Base-by-base conservation (phyloP, 2,797 vertebrate species). In the Acanthis flammea region DNA sequence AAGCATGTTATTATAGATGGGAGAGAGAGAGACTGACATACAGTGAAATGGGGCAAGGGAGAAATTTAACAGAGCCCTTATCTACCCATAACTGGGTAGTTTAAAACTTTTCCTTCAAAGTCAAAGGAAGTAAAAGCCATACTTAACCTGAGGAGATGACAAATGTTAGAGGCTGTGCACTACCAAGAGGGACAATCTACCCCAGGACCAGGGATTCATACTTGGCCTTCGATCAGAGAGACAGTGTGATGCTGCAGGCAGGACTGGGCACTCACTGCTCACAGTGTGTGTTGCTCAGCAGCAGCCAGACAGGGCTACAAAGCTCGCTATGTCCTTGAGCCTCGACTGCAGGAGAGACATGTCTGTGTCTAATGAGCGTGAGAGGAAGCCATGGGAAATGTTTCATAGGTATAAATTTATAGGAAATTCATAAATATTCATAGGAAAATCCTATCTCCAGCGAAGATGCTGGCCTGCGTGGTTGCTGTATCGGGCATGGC, bases 401-500 rank as follows among this genome's bases (percentile, higher is more conserved):
- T 12, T 60, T 44, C 27, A 44, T 16, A n/a, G n/a, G 27, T 58
- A 23, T 19, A 44, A 50, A 58, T n/a, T n/a, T 2, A 28, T 58
- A 37, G 44, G n/a, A 44, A 66, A 42, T 58, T 31, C 14, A 27
- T 58, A 74, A 37, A 2, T 53, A 12, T 44, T 83, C 45, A 9
- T 31, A 16, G 63, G 19, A 60, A 91, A 63, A 58, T 31, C 79
- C 3, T 58, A 18, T 68, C 31, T 81, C 63, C 35, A 2, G 62
- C 3, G n/a, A 53, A 57, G 21, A 12, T 8, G 70, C 42, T 70
- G 60, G 53, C 41, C 48, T 15, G 61, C 6, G 5, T 47, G 17
- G 31, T n/a, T 96, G 97, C 90, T 85, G 79, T 96, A 25, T 45
- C 45, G 1, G 48, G 53, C 42, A 24, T 17, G 75, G 80, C 96